Evolutionary conservation across 2,113 vertebrate species (phyloP), one percentile per base, ranked within the genome.

Genomic region (Eudyptes chrysolophus): DNA sequence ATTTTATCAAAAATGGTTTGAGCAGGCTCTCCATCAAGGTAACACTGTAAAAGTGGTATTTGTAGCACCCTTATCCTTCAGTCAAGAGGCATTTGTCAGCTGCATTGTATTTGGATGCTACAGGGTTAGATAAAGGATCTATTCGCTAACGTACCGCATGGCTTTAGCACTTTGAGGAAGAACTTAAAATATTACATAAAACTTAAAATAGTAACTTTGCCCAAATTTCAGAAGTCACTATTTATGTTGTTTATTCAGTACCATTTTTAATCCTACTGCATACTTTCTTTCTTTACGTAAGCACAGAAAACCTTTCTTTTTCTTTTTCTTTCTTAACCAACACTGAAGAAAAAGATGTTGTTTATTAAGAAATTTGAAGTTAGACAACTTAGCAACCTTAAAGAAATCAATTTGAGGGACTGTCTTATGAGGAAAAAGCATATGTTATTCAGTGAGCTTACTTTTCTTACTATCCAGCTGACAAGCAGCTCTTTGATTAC

Each of bases 401-500:
- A 19, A 95, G 89, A 94, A 97, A 96, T 98, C 94, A 95, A 96
- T 96, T 77, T 95, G 80, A 95, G 57, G 46, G 58, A 94, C 92
- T 66, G 89, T 76, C 82, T 96, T 85, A 79, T 52, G 95, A 97
- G 64, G 89, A 95, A 96, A 93, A 96, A 96, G 84, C 96, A 95
- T 96, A 97, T 96, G 97, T 79, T 95, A 89, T 51, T 97, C 95
- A 95, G 90, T 92, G 89, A 96, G 87, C 91, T 98, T 94, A 46
- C 91, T 95, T 83, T 96, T 85, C 92, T 94, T 80, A 85, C 81
- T 66, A 75, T 52, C 79, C 71, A 97, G 89, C 94, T 97, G 98
- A 98, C 89, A 97, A 97, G 95, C 65, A 97, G 83, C 85, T 92
- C 95, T 97, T 78, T 94, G 95, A 98, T 96, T 97, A 94, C 95